Base-by-base conservation (phyloP, 2,888 invertebrate species). In the Phlogophora meticulosa region DNA sequence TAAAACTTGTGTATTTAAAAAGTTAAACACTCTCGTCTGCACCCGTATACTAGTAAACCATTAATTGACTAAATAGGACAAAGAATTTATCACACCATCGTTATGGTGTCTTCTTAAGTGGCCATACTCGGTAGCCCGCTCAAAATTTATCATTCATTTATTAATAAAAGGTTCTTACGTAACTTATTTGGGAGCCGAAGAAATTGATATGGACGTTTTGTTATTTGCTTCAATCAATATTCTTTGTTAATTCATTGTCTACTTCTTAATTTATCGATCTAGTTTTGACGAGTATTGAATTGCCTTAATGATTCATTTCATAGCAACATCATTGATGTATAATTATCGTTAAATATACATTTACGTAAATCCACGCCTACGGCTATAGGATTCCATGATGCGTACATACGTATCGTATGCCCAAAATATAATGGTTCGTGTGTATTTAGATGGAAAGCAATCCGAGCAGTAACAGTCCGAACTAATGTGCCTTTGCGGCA, bases 41-140 rank as follows among this genome's bases (percentile, higher is more conserved):
- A 43, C 66, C 72, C 81, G 65, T 73, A 78, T 78, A 22, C 20
- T 56, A 57, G 68, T 67, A 60, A 69, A 63, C 61, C 17, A 67
- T 78, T 78, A 75, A 80, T 82, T 73, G 75, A 68, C 65, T 68
- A 73, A 81, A 80, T 80, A 67, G 75, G 60, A 53, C 52, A 56
- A 82, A 64, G 72, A 81, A 81, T 80, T 64, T 56, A 58, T 53
- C 40, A 61, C 45, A 51, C 22, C 20, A 58, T 53, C 48, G 11
- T 52, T 70, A 40, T 66, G 43, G 59, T 67, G 62, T 70, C 32
- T 46, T 60, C 61, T 51, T 61, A 75, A 78, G 76, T 77, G 77
- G 60, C 2, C 15, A 24, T 60, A 61, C 49, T 75, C 79, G 66
- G 59, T 57, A 51, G 46, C 20, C 34, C 34, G 34, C 15, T 38